These are phyloP conservation scores for Cryptotis parvus DNA, from an alignment of 2,113 vertebrate species.

Conservation along the genomic window DNA sequence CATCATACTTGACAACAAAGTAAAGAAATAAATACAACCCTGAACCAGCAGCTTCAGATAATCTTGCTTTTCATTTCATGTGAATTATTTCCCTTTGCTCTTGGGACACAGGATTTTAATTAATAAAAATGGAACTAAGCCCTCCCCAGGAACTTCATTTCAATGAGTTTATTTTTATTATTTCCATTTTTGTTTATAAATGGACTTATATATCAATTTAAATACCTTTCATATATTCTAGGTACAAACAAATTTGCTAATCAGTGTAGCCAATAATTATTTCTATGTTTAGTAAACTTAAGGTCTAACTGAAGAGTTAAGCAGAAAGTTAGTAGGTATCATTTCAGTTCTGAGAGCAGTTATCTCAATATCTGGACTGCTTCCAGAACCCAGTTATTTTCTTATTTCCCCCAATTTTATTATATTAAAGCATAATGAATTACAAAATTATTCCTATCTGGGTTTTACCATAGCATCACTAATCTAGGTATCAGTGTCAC, in stretches of 20 bases:
- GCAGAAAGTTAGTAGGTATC: background rate
- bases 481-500: too few relatives aligned
- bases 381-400: too few relatives aligned
- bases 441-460: too few relatives aligned
- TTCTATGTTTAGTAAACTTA: slow-evolving; percentile 14
- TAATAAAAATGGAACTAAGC: background rate
- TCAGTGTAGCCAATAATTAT: background rate
- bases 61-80: background rate
- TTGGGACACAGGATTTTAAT: too few relatives aligned
- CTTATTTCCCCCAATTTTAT: too few relatives aligned
- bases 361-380: too few relatives aligned
- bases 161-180: background rate
- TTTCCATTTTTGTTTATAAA: background rate
- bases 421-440: too few relatives aligned
- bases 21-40: background rate
- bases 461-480: too few relatives aligned
- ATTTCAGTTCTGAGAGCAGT: too few relatives aligned
- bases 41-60: background rate
- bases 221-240: background rate
- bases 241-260: background rate
- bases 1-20: background rate
- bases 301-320: background rate
- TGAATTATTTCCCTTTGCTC: background rate
- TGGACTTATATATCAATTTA: background rate
- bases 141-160: background rate